Conservation (phyloP, 2,113 vertebrate species). For the Eptesicus fuscus region DNA sequence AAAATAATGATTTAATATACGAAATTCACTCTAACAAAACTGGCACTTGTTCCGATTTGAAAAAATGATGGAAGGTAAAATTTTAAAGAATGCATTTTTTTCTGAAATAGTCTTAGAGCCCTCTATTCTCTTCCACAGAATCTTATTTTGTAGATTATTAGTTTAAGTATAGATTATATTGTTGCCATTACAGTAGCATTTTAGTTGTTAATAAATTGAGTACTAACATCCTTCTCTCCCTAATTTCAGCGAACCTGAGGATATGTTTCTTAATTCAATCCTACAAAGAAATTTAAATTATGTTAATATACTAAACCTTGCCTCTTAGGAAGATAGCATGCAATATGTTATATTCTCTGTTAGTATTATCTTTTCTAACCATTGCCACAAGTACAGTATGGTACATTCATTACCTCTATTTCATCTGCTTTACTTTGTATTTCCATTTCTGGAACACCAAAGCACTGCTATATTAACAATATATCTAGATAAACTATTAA, state of each 20-base stretch:
- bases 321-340: not conserved
- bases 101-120: not conserved
- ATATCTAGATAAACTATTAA: not conserved
- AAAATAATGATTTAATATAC: not conserved
- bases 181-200: not conserved
- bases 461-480: not conserved
- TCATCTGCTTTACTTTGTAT: not conserved
- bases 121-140: not conserved
- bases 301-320: not conserved
- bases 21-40: not conserved
- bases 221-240: not conserved
- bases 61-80: not conserved
- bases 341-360: not conserved
- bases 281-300: not conserved
- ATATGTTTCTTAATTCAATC: conserved; percentile 7
- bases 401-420: not conserved
- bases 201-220: not conserved
- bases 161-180: not conserved
- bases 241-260: not conserved
- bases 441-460: conserved; percentile 8
- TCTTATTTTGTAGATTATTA: conserved; percentile 11
- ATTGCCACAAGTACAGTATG: not conserved
- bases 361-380: not conserved
- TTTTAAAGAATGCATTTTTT: not conserved
- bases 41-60: not conserved